These are phyloP conservation scores for Drosophila lini DNA, from an alignment of 1,140 invertebrate genomes.

Conservation along the genomic window DNA sequence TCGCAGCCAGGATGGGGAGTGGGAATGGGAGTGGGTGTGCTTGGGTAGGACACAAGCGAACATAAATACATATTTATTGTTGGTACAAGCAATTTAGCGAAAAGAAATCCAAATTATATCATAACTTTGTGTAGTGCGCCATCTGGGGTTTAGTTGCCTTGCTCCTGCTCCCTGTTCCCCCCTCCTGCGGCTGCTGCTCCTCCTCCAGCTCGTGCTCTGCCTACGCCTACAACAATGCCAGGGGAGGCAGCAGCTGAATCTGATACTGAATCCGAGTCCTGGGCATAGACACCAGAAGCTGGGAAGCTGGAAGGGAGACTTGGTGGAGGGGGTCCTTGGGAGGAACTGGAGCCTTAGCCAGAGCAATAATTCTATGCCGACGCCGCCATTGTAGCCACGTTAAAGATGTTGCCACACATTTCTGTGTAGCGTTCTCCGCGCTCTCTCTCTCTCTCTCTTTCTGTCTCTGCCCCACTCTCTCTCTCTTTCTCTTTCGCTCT, in stretches of 20 bases:
- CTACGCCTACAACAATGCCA: constrained; percentile 74
- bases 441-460: constrained; percentile 5
- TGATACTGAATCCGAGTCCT: constrained; percentile 37
- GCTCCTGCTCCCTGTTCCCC: constrained; percentile 1
- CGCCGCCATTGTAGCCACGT: constrained; percentile 71
- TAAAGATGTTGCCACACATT: constrained; percentile 82
- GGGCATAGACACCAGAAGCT: constrained; percentile 39
- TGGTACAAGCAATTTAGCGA: constrained; percentile 83
- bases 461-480: neutral
- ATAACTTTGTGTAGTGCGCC: constrained; percentile 83
- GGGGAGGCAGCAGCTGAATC: constrained; percentile 37
- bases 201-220: constrained; percentile 23
- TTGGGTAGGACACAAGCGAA: constrained; percentile 34
- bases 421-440: constrained; percentile 63
- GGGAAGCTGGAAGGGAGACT: neutral
- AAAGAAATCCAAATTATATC: constrained; percentile 83
- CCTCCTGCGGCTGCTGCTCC: constrained; percentile 11
- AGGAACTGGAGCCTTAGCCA: constrained; percentile 23
- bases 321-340: neutral
- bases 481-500: neutral
- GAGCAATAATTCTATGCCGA: constrained; percentile 79
- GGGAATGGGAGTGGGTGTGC: neutral
- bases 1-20: neutral
- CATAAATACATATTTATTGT: constrained; percentile 84
- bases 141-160: constrained; percentile 81